These are phyloP conservation scores for Alviniconcha strummeri DNA, from an alignment of 2,888 invertebrate genomes.

Conservation along the genomic window DNA sequence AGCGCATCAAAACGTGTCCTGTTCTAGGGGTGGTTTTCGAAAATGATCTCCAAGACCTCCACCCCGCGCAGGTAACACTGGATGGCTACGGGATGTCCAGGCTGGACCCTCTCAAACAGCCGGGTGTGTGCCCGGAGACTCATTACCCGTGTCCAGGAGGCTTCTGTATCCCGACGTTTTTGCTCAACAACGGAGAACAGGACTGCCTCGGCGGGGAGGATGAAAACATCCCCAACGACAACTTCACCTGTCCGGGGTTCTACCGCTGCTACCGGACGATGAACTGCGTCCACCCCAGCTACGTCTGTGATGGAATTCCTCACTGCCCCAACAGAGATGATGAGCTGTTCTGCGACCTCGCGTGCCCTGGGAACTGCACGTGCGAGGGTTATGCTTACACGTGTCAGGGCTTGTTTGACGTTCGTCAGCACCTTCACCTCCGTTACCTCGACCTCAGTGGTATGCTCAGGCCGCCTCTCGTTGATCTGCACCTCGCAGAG, in stretches of 20 bases:
- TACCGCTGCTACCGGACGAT: slow-evolving; percentile 28
- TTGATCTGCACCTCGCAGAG: not conserved
- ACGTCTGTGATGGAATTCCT: slow-evolving; percentile 36
- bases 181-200: slow-evolving; percentile 28
- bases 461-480: not conserved
- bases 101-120: not conserved
- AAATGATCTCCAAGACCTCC: not conserved
- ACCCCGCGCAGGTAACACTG: not conserved
- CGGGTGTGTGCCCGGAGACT: not conserved
- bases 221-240: not conserved
- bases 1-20: not conserved
- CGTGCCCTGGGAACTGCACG: not conserved
- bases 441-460: slow-evolving; percentile 22
- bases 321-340: slow-evolving; percentile 39
- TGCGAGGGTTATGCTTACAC: not conserved
- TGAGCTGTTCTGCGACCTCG: slow-evolving; percentile 29
- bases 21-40: not conserved
- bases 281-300: slow-evolving; percentile 32
- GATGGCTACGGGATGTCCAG: slow-evolving; percentile 14
- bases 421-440: not conserved
- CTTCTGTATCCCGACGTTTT: slow-evolving; percentile 20
- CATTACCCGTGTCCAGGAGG: slow-evolving; percentile 5
- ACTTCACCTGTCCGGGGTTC: slow-evolving; percentile 30
- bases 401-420: not conserved
- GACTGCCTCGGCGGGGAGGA: slow-evolving; percentile 35